Conservation (phyloP, 2,888 invertebrate species). For the Aphrophora alni region DNA sequence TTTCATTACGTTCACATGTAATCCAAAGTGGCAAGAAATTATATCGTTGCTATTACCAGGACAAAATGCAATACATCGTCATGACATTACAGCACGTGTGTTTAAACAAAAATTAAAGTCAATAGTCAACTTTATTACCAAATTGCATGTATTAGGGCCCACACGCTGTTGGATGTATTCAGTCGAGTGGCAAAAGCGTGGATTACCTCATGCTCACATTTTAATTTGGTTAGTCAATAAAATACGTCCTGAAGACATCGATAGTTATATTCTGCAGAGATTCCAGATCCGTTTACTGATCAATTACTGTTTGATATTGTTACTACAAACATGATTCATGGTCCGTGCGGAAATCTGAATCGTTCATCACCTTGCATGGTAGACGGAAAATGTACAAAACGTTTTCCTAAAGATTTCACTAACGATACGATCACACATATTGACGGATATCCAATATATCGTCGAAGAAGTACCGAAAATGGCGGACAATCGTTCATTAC, state of each 20-base stretch:
- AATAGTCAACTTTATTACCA: constrained; percentile 39
- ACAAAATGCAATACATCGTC: constrained; percentile 50
- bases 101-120: constrained; percentile 43
- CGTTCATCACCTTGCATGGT: constrained; percentile 50
- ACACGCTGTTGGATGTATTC: constrained; percentile 50
- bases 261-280: constrained; percentile 48
- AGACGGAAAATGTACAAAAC: constrained; percentile 49
- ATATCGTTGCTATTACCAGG: constrained; percentile 39
- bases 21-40: constrained; percentile 52
- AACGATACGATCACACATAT: constrained; percentile 48
- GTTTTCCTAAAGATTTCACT: constrained; percentile 46
- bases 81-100: constrained; percentile 40
- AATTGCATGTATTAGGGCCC: constrained; percentile 41
- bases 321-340: constrained; percentile 55
- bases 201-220: constrained; percentile 29
- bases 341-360: constrained; percentile 49
- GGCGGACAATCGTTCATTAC: constrained; percentile 43
- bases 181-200: constrained; percentile 39
- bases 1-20: constrained; percentile 52
- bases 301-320: constrained; percentile 50
- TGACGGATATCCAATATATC: constrained; percentile 52
- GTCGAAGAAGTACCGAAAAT: constrained; percentile 41
- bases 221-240: neutral
- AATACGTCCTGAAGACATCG: constrained; percentile 15
- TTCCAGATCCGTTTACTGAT: constrained; percentile 51